phyloP scores from a whole-genome alignment of 1,140 invertebrate species.

The Vanessa tameamea region DNA sequence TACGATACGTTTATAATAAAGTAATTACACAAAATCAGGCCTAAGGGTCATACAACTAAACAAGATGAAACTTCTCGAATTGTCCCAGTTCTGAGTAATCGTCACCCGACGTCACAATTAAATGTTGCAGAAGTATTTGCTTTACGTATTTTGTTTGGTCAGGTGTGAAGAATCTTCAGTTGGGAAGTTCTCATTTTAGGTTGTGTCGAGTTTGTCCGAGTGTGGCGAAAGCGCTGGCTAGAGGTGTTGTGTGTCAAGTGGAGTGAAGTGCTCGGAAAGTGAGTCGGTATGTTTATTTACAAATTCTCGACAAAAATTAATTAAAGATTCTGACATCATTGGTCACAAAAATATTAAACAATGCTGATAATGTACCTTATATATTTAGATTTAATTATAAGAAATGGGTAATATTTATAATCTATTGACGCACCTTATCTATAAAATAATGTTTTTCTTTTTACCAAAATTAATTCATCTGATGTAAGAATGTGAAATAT shows the following conservation, averaged over 20 bases:
- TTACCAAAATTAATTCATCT: neutral
- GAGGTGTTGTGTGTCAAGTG: neutral
- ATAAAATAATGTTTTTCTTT: neutral
- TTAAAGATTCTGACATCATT: too few species aligned
- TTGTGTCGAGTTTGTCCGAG: neutral
- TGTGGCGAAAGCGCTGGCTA: neutral
- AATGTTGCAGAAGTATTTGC: too few species aligned
- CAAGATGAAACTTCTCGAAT: too few species aligned
- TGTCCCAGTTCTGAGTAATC: too few species aligned
- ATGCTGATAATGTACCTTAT: too few species aligned
- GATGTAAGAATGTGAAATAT: neutral
- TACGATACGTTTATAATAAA: too few species aligned
- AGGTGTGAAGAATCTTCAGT: constrained; percentile 8
- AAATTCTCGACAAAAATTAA: too few species aligned
- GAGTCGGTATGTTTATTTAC: neutral
- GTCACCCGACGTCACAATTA: constrained; percentile 8
- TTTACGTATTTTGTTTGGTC: constrained; percentile 22
- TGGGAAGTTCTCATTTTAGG: neutral
- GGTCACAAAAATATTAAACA: too few species aligned
- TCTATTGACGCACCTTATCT: neutral
- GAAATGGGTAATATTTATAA: too few species aligned
- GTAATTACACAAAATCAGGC: too few species aligned
- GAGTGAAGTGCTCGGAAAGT: neutral
- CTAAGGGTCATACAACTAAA: too few species aligned
- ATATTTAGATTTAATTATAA: neutral